These are phyloP conservation scores for Dorcus hopei DNA, from an alignment of 2,888 invertebrate genomes.

Conservation along the genomic window DNA sequence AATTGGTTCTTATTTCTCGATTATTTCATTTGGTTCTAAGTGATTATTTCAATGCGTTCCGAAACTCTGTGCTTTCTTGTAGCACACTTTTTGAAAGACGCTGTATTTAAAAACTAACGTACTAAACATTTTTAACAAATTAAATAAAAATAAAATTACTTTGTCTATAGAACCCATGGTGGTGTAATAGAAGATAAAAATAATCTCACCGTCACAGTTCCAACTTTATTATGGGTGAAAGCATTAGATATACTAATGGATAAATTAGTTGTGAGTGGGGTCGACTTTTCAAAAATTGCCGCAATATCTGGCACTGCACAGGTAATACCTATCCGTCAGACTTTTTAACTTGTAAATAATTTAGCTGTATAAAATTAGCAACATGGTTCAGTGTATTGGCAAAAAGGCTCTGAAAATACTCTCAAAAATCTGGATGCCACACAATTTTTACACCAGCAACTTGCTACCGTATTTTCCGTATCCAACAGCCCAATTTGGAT, in stretches of 20 bases:
- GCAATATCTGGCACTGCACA: constrained; percentile 90
- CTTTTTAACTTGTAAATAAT: no score
- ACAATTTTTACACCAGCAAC: constrained; percentile 79
- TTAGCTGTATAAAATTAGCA: constrained; percentile 59
- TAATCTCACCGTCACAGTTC: constrained; percentile 65
- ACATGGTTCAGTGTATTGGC: constrained; percentile 98
- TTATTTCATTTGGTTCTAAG: no score
- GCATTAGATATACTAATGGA: constrained; percentile 89
- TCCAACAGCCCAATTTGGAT: constrained; percentile 92
- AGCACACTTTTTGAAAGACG: no score
- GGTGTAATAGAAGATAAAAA: constrained; percentile 57
- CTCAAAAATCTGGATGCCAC: constrained; percentile 67
- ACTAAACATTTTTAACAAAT: not conserved
- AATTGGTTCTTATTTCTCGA: no score
- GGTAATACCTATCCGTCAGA: constrained; percentile 52
- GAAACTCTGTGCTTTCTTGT: no score
- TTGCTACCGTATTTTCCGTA: constrained; percentile 74
- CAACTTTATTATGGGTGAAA: constrained; percentile 93
- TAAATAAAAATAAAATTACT: not conserved
- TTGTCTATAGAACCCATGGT: constrained; percentile 56
- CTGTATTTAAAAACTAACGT: not conserved
- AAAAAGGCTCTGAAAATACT: constrained; percentile 64
- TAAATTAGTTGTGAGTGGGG: constrained; percentile 74
- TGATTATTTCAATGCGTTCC: no score
- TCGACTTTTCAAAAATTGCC: constrained; percentile 77